Evolutionary conservation across 2,113 vertebrate genomes (phyloP).

Genomic region (Hassar affinis): DNA sequence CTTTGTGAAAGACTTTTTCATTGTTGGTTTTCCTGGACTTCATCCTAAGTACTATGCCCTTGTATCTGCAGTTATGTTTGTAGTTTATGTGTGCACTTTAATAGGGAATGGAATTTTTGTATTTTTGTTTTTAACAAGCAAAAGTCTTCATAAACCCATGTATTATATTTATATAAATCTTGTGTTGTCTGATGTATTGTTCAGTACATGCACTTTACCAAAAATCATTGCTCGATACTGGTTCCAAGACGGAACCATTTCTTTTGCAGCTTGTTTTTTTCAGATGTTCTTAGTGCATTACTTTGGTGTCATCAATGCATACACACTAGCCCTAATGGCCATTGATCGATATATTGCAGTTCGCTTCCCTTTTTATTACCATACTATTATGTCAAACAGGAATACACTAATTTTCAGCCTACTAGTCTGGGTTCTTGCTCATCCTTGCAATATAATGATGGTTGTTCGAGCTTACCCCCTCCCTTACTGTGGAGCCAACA

Average conservation of each 20-base stretch:
- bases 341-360: constrained; percentile 67
- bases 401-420: constrained; percentile 52
- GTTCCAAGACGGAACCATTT: constrained; percentile 59
- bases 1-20: no score
- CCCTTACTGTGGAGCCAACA: constrained; percentile 64
- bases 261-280: constrained; percentile 57
- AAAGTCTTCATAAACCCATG: constrained; percentile 60
- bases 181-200: constrained; percentile 57
- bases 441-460: constrained; percentile 42
- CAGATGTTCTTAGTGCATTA: constrained; percentile 72
- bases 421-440: constrained; percentile 55
- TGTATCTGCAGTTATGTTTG: no score
- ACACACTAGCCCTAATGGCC: constrained; percentile 65
- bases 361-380: constrained; percentile 63
- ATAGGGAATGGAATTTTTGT: constrained; percentile 50
- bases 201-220: constrained; percentile 60
- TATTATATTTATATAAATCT: constrained; percentile 61
- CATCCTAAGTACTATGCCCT: no score
- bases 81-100: constrained; percentile 50
- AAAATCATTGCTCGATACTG: constrained; percentile 66
- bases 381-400: constrained; percentile 59
- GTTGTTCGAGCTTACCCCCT: constrained; percentile 64
- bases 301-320: constrained; percentile 60
- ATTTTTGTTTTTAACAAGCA: constrained; percentile 26
- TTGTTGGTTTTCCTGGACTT: no score